Base-by-base conservation (phyloP, 2,797 vertebrate genomes). In the Anisognathus igniventris region DNA sequence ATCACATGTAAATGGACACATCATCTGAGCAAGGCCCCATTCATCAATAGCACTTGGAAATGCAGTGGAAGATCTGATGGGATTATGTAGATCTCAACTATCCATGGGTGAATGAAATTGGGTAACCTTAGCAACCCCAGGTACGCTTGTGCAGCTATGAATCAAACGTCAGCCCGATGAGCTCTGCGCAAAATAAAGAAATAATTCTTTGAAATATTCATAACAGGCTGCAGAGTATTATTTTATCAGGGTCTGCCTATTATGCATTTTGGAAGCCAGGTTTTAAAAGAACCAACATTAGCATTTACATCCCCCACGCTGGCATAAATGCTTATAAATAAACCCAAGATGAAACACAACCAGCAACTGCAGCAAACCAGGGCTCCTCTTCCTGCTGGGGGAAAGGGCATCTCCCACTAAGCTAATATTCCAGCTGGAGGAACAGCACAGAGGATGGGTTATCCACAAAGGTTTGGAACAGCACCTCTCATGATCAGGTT, bases 41-140 rank as follows among this genome's bases (percentile, higher is more conserved):
- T 99, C 98, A 99, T 99, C 99, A 99, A 98, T 93, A 98, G 97
- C 98, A 98, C 98, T 98, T 97, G 97, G 98, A 99, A 98, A 98
- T 98, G 97, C 97, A 96, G 97, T 98, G 98, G 99, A 98, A 98
- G 98, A 99, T 98, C 98, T 98, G 98, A 99, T 98, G 98, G 98
- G 98, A 99, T 99, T 99, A 99, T 99, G 99, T 98, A 99, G 98
- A 99, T 99, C 98, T 98, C 98, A 98, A 98, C 98, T 98, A 98
- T 98, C 98, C 98, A 97, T 91, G 98, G 98, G 98, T 98, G 98
- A 98, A 99, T 99, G 99, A 98, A 98, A 98, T 98, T 98, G 98
- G 98, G 99, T 99, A 99, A 99, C 99, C 99, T 98, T 99, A 99
- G 99, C 99, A 99, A 99, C 99, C 98, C 97, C 98, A 99, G 98